These are phyloP conservation scores for Rhincodon typus DNA, from an alignment of 2,797 vertebrate species.

Conservation along the genomic window DNA sequence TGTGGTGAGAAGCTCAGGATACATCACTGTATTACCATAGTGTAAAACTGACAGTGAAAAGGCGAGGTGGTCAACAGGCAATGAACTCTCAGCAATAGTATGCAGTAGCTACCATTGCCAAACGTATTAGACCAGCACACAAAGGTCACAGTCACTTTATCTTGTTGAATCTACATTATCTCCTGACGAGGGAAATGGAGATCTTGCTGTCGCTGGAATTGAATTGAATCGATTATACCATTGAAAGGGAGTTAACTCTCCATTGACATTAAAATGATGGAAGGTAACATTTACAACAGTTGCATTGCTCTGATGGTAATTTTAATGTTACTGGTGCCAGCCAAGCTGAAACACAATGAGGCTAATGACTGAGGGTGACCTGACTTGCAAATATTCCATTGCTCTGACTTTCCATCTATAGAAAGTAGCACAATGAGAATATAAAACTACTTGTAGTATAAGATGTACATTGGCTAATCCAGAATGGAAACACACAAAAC, in stretches of 20 bases:
- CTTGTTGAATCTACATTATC: background rate
- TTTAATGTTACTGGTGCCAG: too few species aligned
- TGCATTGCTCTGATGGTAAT: background rate
- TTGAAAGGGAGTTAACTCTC: background rate
- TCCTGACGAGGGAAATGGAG: background rate
- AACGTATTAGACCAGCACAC: background rate
- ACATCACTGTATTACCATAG: background rate
- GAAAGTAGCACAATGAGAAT: background rate
- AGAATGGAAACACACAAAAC: background rate
- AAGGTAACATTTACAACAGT: background rate
- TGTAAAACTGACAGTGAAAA: background rate
- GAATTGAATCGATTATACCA: background rate
- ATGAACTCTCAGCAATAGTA: background rate
- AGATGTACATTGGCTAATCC: background rate
- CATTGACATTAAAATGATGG: background rate
- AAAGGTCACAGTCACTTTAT: background rate
- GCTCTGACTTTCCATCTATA: background rate
- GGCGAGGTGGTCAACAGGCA: background rate
- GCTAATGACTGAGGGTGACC: background rate
- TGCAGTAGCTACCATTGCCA: background rate
- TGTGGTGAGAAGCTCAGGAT: background rate
- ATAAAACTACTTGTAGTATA: background rate
- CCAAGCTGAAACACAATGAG: background rate
- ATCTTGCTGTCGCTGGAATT: background rate
- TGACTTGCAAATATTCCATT: background rate